Evolutionary conservation across 2,797 vertebrate genomes (phyloP).

Genomic region (Melanotaenia nigrans): DNA sequence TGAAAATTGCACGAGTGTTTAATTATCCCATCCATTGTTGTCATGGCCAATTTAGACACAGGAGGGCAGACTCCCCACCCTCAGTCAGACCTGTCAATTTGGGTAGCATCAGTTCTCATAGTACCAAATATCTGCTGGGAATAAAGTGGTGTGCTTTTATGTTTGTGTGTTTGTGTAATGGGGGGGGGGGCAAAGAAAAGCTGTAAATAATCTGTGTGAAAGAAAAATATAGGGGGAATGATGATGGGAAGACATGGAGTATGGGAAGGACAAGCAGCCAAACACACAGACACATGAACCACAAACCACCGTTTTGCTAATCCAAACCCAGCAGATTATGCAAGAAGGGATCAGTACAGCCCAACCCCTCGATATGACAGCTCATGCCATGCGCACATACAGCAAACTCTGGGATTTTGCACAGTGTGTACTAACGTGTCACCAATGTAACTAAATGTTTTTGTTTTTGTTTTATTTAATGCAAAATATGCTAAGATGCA

Average conservation of each 20-base stretch:
- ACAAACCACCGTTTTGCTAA: slow-evolving; percentile 70
- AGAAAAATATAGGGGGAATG: not conserved
- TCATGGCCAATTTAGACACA: slow-evolving; percentile 33
- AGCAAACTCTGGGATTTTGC: slow-evolving; percentile 27
- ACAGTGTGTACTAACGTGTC: not conserved
- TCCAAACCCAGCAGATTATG: slow-evolving; percentile 81
- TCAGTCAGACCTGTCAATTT: slow-evolving; percentile 30
- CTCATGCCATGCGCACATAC: slow-evolving; percentile 64
- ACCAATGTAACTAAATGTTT: not conserved
- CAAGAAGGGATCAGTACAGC: slow-evolving; percentile 77
- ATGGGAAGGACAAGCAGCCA: not conserved
- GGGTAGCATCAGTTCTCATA: slow-evolving; percentile 61
- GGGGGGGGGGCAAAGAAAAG: not conserved
- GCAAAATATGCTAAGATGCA: not conserved
- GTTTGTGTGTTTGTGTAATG: slow-evolving; percentile 10
- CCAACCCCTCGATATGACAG: slow-evolving; percentile 74
- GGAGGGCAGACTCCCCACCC: not conserved
- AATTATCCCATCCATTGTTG: slow-evolving; percentile 58
- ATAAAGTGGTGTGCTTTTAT: slow-evolving; percentile 45
- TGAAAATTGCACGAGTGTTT: slow-evolving; percentile 44
- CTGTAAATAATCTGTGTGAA: not conserved
- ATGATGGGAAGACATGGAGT: slow-evolving; percentile 7
- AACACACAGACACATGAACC: slow-evolving; percentile 29
- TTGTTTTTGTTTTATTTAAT: not conserved
- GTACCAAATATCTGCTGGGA: slow-evolving; percentile 55